Percentiles rank a stretch among this genome's conserved stretches.
phyloP scores from a whole-genome alignment of 2,797 vertebrate species.

The Gymnothorax reevesii region DNA sequence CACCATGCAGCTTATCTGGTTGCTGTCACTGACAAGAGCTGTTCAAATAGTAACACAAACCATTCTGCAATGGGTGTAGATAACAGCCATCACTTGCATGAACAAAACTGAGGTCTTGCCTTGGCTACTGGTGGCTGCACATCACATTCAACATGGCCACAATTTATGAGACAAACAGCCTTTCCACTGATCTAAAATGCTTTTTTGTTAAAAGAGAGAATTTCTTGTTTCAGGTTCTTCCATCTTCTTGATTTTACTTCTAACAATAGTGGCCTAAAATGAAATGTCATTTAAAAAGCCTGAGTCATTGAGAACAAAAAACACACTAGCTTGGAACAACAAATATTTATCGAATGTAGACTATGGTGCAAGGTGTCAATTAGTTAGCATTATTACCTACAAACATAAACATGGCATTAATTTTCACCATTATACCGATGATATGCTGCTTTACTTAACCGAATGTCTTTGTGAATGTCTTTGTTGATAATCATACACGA shows the following conservation, averaged over 20 bases:
- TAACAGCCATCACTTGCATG: not conserved
- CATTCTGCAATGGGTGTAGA: not conserved
- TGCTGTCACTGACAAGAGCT: not conserved
- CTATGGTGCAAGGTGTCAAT: no score
- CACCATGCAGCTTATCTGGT: not conserved
- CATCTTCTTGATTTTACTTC: not conserved
- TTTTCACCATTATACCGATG: no score
- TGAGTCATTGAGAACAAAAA: not conserved
- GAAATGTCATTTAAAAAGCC: not conserved
- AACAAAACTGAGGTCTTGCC: not conserved
- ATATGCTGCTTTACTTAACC: no score
- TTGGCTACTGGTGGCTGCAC: not conserved
- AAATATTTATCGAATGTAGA: not conserved
- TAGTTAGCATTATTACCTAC: no score
- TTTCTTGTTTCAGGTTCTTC: not conserved
- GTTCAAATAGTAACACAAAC: not conserved
- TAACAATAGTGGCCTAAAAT: not conserved
- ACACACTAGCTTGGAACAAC: not conserved
- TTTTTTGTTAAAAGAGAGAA: not conserved
- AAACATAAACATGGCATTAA: no score
- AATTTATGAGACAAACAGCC: not conserved
- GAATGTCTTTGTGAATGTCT: no score
- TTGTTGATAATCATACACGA: no score
- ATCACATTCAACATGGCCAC: not conserved
- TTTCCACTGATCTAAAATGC: not conserved